These are phyloP conservation scores for Lepidocolaptes lacrymiger DNA, from an alignment of 2,797 vertebrate genomes.

Conservation along the genomic window DNA sequence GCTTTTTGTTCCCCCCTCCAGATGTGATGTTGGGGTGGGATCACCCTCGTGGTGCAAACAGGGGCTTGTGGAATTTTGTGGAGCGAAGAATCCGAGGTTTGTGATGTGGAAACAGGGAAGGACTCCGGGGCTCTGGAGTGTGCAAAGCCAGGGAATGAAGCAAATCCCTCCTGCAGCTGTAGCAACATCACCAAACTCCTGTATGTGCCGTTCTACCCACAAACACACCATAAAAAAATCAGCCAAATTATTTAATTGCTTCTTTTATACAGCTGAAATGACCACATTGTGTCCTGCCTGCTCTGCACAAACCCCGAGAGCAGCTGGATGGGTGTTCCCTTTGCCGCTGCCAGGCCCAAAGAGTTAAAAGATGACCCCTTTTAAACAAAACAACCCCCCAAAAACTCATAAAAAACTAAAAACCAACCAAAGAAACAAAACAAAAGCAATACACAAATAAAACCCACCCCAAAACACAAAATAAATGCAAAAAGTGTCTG, in stretches of 20 bases:
- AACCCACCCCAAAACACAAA: not conserved
- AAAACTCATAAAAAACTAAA: no score
- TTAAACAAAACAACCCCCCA: not conserved
- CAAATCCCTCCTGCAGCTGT: not conserved
- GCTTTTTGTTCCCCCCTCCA: no score
- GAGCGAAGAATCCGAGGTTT: accelerated
- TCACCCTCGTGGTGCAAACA: not conserved
- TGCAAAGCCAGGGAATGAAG: accelerated
- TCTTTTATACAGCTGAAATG: not conserved
- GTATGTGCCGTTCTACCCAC: not conserved
- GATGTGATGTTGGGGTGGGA: not conserved
- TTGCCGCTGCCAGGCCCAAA: not conserved
- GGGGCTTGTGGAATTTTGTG: not conserved
- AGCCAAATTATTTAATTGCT: not conserved
- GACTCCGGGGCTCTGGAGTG: accelerated
- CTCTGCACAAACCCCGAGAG: not conserved
- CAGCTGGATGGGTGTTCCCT: not conserved
- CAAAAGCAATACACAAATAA: no score
- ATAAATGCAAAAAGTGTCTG: no score
- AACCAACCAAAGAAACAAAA: no score
- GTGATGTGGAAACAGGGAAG: accelerated
- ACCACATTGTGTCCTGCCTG: not conserved
- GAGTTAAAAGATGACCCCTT: not conserved
- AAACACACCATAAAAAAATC: not conserved
- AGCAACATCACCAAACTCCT: not conserved